Evolutionary conservation across 2,888 invertebrate species (phyloP), one percentile per base, ranked within the genome.

Genomic region (Pegoplata infirma): DNA sequence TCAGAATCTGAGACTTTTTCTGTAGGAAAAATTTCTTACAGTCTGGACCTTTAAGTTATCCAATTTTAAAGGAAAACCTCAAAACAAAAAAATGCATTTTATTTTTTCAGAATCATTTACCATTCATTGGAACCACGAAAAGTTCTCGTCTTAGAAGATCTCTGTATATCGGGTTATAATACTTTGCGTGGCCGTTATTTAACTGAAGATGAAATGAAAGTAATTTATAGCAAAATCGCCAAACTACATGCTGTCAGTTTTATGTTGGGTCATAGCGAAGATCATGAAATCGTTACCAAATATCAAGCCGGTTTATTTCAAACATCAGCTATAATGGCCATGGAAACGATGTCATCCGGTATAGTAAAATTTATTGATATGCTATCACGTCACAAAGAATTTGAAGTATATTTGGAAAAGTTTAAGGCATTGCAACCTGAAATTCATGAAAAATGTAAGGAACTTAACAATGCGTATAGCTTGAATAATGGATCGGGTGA

Each of bases 321-420:
- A 32, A 47, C 28, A 5, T 25, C 25, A 19, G 12, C 17, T 10
- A 14, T 28, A 5, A 14, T 64, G 46, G 46, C 77, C 6, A 67
- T 74, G 3, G 74, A 79, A 1, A 63, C 82, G 0, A 6, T 84
- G 2, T 69, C 56, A 5, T 58, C 14, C 10, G 82, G 73, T 3
- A 23, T 85, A 1, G 55, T 61, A 0, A 73, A 75, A 28, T 86
- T 86, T 47, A 81, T 85, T 14, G 40, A 82, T 3, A 21, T 80
- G 49, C 16, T 84, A 2, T 72, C 75, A 3, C 63, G 58, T 0
- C 32, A 68, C 12, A 78, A 82, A 0, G 80, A 76, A 3, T 66
- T 85, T 0, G 75, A 47, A 2, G 8, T 55, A 0, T 85, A 82
- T 25, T 32, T 66, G 5, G 81, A 81, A 14, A 82, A 85, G 28